phyloP scores from a whole-genome alignment of 1,140 invertebrate genomes.

The Cherax destructor region DNA sequence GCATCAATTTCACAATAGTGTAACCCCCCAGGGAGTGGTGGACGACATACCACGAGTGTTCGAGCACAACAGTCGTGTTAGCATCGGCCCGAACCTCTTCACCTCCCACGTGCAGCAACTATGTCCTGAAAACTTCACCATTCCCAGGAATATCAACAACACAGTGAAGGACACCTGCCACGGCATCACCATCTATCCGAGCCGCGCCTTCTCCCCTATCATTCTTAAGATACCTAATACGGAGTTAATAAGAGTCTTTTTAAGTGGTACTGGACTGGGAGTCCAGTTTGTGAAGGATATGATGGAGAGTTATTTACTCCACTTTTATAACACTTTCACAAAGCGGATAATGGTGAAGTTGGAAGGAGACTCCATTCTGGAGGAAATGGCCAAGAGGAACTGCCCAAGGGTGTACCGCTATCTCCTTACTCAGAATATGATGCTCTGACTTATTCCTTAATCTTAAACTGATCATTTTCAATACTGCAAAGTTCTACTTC shows the following conservation, averaged over 20 bases:
- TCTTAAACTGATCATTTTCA: too few relatives aligned
- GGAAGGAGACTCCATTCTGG: constrained; percentile 10
- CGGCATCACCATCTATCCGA: constrained; percentile 16
- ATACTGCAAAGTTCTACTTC: too few relatives aligned
- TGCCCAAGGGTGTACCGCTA: not conserved
- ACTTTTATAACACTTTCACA: constrained; percentile 22
- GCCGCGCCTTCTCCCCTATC: constrained; percentile 20
- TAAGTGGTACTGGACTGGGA: not conserved
- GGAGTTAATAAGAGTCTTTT: constrained; percentile 2
- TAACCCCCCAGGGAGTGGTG: not conserved
- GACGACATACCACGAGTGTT: not conserved
- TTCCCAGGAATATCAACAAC: too few relatives aligned
- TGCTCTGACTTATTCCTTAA: too few relatives aligned
- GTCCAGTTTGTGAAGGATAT: not conserved
- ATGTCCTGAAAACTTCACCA: constrained; percentile 26
- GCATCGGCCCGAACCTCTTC: constrained; percentile 41
- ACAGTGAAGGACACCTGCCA: constrained; percentile 26
- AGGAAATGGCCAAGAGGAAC: not conserved
- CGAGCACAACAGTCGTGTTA: not conserved
- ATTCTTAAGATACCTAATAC: not conserved
- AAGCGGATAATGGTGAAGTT: not conserved
- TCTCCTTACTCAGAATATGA: too few relatives aligned
- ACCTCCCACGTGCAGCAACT: constrained; percentile 12
- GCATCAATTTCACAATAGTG: too few relatives aligned
- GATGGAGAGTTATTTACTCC: not conserved